These are phyloP conservation scores for Zaprionus davidi DNA, from an alignment of 1,140 invertebrate species.

Conservation along the genomic window DNA sequence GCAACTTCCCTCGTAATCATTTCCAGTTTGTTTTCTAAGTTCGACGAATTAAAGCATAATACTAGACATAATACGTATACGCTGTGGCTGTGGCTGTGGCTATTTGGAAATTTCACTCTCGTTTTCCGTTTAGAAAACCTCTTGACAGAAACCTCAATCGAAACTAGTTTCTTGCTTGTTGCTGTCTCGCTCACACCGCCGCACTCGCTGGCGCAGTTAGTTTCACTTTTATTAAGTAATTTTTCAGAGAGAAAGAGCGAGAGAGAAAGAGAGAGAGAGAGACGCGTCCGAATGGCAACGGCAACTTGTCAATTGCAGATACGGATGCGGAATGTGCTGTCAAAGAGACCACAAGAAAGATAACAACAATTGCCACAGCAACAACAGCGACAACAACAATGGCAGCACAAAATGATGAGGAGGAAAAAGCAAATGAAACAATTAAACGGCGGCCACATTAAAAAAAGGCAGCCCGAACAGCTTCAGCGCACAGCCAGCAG, in stretches of 20 bases:
- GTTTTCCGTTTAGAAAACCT: constrained; percentile 68
- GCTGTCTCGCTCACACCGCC: not conserved
- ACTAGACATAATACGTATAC: constrained; percentile 22
- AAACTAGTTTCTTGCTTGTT: constrained; percentile 57
- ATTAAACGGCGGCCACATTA: constrained; percentile 51
- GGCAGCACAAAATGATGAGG: constrained; percentile 9
- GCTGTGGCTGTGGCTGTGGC: not conserved
- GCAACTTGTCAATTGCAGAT: constrained; percentile 58
- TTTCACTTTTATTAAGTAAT: constrained; percentile 82
- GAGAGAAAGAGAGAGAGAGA: constrained; percentile 4
- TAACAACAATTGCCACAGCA: not conserved
- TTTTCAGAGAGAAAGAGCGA: constrained; percentile 26
- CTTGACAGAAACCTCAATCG: constrained; percentile 21
- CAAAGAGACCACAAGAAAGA: constrained; percentile 28
- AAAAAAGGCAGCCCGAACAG: constrained; percentile 22
- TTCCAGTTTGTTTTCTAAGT: constrained; percentile 1
- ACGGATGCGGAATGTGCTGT: constrained; percentile 41
- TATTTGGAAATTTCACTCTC: constrained; percentile 68
- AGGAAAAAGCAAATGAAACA: constrained; percentile 61
- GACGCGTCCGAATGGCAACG: constrained; percentile 35
- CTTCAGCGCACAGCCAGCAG: constrained; percentile 26
- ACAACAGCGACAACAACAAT: constrained; percentile 3
- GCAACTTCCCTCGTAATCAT: not conserved
- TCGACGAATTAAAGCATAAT: constrained; percentile 26
- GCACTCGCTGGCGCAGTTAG: constrained; percentile 50